Percentiles rank a stretch among this genome's conserved stretches.
Conservation (phyloP, 2,797 vertebrate species). For the Hippoglossus hippoglossus region DNA sequence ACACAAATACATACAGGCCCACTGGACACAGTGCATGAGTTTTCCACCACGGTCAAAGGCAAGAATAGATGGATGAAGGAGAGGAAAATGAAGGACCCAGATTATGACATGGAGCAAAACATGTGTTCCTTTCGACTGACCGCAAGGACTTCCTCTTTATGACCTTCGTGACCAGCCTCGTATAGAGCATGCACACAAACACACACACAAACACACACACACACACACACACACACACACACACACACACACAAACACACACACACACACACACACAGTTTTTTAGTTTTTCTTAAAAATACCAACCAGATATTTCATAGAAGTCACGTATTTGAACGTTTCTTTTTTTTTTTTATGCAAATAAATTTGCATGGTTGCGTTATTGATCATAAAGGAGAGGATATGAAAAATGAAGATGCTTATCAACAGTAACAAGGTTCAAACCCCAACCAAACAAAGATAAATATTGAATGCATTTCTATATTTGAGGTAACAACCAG, state of each 20-base stretch:
- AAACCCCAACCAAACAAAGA: too few species aligned
- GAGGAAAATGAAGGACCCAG: constrained; percentile 74
- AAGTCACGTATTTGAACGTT: too few species aligned
- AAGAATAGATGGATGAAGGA: constrained; percentile 67
- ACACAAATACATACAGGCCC: constrained; percentile 38
- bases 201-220: constrained; percentile 28
- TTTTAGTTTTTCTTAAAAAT: too few species aligned
- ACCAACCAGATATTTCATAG: too few species aligned
- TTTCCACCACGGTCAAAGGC: constrained; percentile 63
- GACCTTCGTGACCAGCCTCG: constrained; percentile 71
- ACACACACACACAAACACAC: not conserved
- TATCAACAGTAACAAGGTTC: too few species aligned
- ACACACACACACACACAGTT: too few species aligned
- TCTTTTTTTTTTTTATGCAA: too few species aligned
- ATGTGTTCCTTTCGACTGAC: constrained; percentile 70
- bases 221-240: not conserved
- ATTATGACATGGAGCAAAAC: constrained; percentile 78
- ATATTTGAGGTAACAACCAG: too few species aligned
- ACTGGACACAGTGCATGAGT: constrained; percentile 42
- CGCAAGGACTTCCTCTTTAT: constrained; percentile 82
- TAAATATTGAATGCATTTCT: too few species aligned
- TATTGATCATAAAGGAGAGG: too few species aligned
- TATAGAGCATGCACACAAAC: constrained; percentile 33
- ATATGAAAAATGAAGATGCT: too few species aligned
- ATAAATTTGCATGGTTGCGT: too few species aligned